Percentiles rank a stretch among this genome's conserved stretches.
These are phyloP conservation scores for Heliconius cydno DNA, from an alignment of 2,888 invertebrate species.

Conservation along the genomic window DNA sequence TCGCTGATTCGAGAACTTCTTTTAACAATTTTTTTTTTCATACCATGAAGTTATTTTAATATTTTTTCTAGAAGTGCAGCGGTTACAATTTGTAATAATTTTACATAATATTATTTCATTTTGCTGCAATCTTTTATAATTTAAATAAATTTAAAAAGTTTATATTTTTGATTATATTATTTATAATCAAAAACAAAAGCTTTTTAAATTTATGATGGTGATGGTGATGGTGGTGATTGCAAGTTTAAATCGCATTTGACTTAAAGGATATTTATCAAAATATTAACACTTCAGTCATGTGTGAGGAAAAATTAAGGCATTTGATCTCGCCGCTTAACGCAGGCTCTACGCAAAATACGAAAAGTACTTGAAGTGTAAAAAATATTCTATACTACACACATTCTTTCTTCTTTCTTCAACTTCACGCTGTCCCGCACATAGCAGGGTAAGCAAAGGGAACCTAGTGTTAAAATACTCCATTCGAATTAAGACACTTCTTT, in stretches of 20 bases:
- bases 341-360: too few relatives aligned
- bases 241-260: not conserved
- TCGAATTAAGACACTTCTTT: too few relatives aligned
- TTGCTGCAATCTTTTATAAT: not conserved
- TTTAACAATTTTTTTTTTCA: slow-evolving; percentile 5
- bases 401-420: too few relatives aligned
- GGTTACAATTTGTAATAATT: too few relatives aligned
- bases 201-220: too few relatives aligned
- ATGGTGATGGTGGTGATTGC: not conserved
- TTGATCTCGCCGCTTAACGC: too few relatives aligned
- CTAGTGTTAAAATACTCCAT: too few relatives aligned
- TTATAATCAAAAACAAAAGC: too few relatives aligned
- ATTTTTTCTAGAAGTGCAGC: not conserved
- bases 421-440: too few relatives aligned
- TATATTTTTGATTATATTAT: too few relatives aligned
- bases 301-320: not conserved
- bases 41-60: not conserved
- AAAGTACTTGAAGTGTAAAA: not conserved
- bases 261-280: not conserved
- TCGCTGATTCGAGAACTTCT: slow-evolving; percentile 5
- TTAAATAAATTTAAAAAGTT: too few relatives aligned
- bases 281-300: not conserved
- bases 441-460: too few relatives aligned
- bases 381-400: not conserved
- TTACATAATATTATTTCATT: not conserved